phyloP scores from a whole-genome alignment of 2,113 vertebrate species.

The Petromus typicus region DNA sequence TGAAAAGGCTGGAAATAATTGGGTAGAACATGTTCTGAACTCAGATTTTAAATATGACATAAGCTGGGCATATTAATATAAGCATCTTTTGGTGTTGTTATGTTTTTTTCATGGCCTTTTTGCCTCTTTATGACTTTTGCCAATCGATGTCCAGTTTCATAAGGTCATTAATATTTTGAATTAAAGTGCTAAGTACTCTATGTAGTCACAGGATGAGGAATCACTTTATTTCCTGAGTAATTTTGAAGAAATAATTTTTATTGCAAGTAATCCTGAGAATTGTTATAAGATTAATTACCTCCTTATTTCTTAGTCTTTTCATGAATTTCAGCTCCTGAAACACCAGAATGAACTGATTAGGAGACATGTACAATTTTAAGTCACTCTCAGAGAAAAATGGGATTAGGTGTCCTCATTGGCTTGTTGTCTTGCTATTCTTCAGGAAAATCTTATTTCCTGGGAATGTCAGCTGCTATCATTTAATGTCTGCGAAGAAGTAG shows the following conservation, averaged over 20 bases:
- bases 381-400: slow-evolving; percentile 6
- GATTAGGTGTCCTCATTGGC: neutral
- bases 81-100: neutral
- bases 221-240: slow-evolving; percentile 45
- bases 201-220: neutral
- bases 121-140: neutral
- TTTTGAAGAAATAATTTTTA: slow-evolving; percentile 56
- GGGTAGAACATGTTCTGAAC: neutral
- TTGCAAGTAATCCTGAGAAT: neutral
- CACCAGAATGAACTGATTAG: neutral
- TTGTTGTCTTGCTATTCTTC: slow-evolving; percentile 43
- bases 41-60: slow-evolving; percentile 25
- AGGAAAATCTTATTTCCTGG: slow-evolving; percentile 27
- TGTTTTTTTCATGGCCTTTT: neutral
- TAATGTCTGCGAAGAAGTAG: slow-evolving; percentile 10
- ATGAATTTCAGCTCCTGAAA: slow-evolving; percentile 46
- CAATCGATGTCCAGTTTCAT: neutral
- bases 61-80: neutral
- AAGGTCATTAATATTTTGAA: slow-evolving; percentile 50
- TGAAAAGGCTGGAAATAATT: neutral
- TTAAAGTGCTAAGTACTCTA: neutral
- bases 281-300: neutral
- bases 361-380: neutral
- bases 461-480: neutral
- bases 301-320: neutral